These are phyloP conservation scores for Manduca sexta DNA, from an alignment of 1,140 invertebrate genomes.

Conservation along the genomic window DNA sequence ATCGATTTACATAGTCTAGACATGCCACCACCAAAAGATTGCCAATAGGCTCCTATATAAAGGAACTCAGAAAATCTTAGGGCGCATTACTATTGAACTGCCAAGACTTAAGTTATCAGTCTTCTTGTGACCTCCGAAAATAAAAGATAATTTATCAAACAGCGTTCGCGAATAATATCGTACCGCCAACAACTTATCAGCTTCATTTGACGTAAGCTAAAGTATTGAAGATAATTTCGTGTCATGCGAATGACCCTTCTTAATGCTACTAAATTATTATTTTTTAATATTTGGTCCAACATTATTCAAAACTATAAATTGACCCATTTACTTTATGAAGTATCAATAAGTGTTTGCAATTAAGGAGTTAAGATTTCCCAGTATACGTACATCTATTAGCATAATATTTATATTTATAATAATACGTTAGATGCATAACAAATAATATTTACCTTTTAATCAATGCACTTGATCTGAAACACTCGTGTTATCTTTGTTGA, in stretches of 20 bases:
- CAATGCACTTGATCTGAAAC: constrained; percentile 34
- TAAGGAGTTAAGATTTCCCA: no score
- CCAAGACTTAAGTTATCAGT: not conserved
- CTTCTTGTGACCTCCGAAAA: constrained; percentile 14
- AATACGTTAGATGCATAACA: constrained; percentile 14
- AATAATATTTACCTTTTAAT: constrained; percentile 63
- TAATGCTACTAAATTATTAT: not conserved
- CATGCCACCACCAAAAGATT: constrained; percentile 14
- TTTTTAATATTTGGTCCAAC: not conserved
- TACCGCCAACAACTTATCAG: constrained; percentile 18
- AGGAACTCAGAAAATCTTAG: not conserved
- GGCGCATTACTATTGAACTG: not conserved
- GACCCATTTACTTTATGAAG: not conserved
- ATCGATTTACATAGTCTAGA: constrained; percentile 26
- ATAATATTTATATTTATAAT: no score
- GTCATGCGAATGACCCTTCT: constrained; percentile 21
- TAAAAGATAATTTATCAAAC: constrained; percentile 19
- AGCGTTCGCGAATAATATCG: constrained; percentile 14
- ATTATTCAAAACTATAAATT: no score
- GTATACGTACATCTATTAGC: no score
- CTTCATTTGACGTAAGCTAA: constrained; percentile 37
- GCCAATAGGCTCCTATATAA: constrained; percentile 16
- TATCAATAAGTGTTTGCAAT: not conserved
- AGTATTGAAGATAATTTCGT: constrained; percentile 25
- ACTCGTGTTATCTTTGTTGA: constrained; percentile 58